Percentiles rank a stretch among this genome's conserved stretches.
These are phyloP conservation scores for Perithous albicinctus DNA, from an alignment of 2,888 invertebrate genomes.

Conservation along the genomic window DNA sequence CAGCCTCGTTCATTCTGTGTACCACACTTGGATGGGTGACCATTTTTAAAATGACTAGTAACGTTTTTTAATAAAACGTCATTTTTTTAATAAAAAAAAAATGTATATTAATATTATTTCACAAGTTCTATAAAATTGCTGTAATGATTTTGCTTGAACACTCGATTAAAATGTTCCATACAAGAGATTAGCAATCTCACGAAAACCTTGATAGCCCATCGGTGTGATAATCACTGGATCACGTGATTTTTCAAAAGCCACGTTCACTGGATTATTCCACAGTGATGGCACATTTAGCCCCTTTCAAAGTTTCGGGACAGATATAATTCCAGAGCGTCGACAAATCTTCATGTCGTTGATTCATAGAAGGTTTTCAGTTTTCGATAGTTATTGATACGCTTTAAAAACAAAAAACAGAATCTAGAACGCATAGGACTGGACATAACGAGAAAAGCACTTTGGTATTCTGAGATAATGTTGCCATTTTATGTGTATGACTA, in stretches of 20 bases:
- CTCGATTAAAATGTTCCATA: too few relatives aligned
- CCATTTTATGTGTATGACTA: background rate
- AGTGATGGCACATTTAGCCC: background rate
- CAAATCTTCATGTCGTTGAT: background rate
- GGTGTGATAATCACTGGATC: conserved; percentile 20
- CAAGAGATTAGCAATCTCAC: conserved; percentile 12
- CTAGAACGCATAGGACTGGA: background rate
- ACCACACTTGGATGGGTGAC: too few relatives aligned
- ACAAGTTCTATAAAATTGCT: too few relatives aligned
- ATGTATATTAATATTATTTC: too few relatives aligned
- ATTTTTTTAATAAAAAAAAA: too few relatives aligned
- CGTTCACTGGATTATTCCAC: background rate
- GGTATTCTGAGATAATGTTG: background rate
- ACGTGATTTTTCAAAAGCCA: background rate
- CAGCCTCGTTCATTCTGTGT: too few relatives aligned
- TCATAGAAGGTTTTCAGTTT: background rate
- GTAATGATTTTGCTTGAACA: too few relatives aligned
- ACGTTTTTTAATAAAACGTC: too few relatives aligned
- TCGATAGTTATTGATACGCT: background rate
- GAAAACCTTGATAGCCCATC: conserved; percentile 8
- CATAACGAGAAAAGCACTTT: background rate
- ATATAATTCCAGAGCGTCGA: background rate
- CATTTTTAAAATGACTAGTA: too few relatives aligned
- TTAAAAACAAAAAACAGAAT: background rate
- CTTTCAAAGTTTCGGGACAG: background rate